A percentile compares a stretch with the other conserved stretches of the same genome.
Evolutionary conservation across 2,797 vertebrate species (phyloP).

Genomic region (Peromyscus attwateri): DNA sequence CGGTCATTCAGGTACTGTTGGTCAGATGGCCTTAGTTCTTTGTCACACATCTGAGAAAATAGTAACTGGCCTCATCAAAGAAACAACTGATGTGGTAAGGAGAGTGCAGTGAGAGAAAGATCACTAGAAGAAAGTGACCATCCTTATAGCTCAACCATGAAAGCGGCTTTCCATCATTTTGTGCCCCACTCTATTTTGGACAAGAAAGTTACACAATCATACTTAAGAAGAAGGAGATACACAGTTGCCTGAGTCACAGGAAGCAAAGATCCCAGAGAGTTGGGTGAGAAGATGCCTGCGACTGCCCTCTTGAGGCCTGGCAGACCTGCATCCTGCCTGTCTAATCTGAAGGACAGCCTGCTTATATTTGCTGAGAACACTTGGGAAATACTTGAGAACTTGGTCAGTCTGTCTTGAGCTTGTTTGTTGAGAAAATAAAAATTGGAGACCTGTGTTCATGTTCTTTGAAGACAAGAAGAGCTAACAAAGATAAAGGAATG

Average conservation of each 20-base stretch:
- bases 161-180: not conserved
- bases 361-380: constrained; percentile 1
- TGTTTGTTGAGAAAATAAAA: constrained; percentile 5
- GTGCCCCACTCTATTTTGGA: not conserved
- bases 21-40: not conserved
- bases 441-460: not conserved
- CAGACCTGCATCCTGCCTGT: not conserved
- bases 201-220: not conserved
- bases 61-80: not conserved
- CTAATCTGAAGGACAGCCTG: constrained; percentile 20
- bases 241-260: not conserved
- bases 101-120: not conserved
- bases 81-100: not conserved
- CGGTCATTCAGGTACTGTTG: not conserved
- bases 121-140: not conserved
- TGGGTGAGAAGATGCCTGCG: not conserved
- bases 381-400: constrained; percentile 15
- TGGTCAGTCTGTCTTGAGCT: not conserved
- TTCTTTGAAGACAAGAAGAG: not conserved
- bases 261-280: not conserved
- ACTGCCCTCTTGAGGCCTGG: not conserved
- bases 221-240: not conserved
- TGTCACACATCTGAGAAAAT: not conserved
- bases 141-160: not conserved
- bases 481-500: constrained; percentile 1